Evolutionary conservation across 2,888 invertebrate genomes (phyloP).

Genomic region (Escarpia spicata): DNA sequence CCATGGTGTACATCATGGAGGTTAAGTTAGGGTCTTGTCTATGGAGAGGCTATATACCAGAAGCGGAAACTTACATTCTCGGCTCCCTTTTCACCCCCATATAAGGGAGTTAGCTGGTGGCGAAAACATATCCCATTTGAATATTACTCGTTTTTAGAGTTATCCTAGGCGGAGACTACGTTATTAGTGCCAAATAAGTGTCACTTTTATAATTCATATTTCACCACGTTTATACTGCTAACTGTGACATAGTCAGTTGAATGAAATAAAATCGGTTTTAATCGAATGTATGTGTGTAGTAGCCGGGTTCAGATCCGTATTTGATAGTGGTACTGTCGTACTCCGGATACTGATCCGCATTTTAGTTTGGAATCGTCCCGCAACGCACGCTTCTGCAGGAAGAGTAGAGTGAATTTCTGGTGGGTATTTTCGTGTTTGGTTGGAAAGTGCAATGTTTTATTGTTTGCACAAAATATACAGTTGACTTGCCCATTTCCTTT

Average conservation of each 20-base stretch:
- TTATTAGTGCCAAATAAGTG: too few species aligned
- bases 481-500: not conserved
- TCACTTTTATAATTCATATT: too few species aligned
- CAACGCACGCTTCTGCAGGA: not conserved
- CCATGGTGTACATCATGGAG: too few species aligned
- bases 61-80: too few species aligned
- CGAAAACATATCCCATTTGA: too few species aligned
- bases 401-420: not conserved
- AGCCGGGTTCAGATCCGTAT: not conserved
- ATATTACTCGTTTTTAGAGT: too few species aligned
- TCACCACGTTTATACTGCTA: too few species aligned
- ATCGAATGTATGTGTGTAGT: not conserved
- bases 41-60: too few species aligned
- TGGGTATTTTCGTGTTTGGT: not conserved
- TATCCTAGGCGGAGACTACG: too few species aligned
- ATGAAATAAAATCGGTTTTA: not conserved
- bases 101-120: too few species aligned
- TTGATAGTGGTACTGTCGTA: not conserved
- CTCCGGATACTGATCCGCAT: not conserved
- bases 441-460: not conserved
- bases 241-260: not conserved
- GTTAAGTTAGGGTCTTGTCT: too few species aligned
- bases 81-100: too few species aligned
- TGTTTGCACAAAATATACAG: not conserved
- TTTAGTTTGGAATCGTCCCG: not conserved